Conservation (phyloP, 2,888 invertebrate species). For the Rhamphomyia laevipes region DNA sequence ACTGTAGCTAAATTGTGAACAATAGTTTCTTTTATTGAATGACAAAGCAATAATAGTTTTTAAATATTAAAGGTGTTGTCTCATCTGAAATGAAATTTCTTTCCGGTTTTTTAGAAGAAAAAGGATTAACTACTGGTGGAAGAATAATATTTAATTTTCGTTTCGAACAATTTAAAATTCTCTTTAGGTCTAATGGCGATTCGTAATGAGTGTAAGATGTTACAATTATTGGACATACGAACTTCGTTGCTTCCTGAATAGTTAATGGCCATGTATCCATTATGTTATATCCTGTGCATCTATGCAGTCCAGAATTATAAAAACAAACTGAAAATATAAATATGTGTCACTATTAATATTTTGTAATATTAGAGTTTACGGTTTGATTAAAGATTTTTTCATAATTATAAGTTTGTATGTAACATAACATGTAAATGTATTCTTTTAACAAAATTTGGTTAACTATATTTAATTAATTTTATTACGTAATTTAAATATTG, state of each 20-base stretch:
- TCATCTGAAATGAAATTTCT: constrained; percentile 65
- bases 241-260: constrained; percentile 44
- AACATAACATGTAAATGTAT: no score
- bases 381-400: no score
- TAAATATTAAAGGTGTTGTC: constrained; percentile 55
- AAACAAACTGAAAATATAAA: constrained; percentile 47
- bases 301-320: constrained; percentile 59
- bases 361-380: no score
- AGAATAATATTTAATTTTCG: constrained; percentile 40
- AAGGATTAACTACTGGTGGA: constrained; percentile 49
- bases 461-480: no score
- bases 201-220: constrained; percentile 59
- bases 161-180: constrained; percentile 43
- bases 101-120: constrained; percentile 56
- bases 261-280: constrained; percentile 57
- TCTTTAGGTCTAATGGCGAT: constrained; percentile 47
- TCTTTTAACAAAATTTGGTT: no score
- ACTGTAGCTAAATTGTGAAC: no score
- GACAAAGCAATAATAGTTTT: constrained; percentile 53
- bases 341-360: no score
- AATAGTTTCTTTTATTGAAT: constrained; percentile 39
- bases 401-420: no score
- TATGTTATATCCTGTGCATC: constrained; percentile 50
- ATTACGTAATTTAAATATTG: no score
- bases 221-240: constrained; percentile 47